These are phyloP conservation scores for Argyra leucocephala DNA, from an alignment of 2,888 invertebrate genomes.

Conservation along the genomic window DNA sequence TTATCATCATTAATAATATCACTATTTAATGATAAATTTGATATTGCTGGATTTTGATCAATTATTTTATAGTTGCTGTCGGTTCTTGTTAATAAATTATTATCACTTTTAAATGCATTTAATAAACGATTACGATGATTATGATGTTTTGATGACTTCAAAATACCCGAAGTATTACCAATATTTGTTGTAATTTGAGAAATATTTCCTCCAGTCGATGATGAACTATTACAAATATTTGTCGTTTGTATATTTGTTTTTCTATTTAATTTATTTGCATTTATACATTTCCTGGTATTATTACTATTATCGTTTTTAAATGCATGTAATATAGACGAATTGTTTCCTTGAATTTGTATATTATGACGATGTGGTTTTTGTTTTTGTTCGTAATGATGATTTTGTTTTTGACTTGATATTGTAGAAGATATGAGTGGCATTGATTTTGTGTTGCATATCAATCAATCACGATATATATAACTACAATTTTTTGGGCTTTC, in stretches of 20 bases:
- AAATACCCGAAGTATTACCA: conserved; percentile 17
- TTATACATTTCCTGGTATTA: background rate
- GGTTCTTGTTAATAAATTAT: background rate
- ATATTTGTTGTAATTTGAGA: conserved; percentile 14
- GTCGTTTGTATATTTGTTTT: background rate
- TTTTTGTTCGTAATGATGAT: conserved; percentile 18
- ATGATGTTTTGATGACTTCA: background rate
- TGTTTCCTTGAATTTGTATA: conserved; percentile 21
- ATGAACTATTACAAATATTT: conserved; percentile 7
- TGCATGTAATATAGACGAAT: background rate
- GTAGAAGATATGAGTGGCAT: conserved; percentile 41
- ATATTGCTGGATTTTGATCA: background rate
- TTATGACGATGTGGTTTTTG: conserved; percentile 11
- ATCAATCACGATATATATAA: conserved; percentile 46
- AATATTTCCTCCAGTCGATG: conserved; percentile 14
- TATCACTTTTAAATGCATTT: conserved; percentile 1
- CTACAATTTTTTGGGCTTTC: conserved; percentile 46
- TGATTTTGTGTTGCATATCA: conserved; percentile 44
- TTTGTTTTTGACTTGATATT: conserved; percentile 22
- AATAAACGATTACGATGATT: background rate
- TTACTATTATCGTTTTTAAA: background rate
- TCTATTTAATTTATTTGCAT: background rate
- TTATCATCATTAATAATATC: conserved; percentile 19
- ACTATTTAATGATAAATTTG: conserved; percentile 9
- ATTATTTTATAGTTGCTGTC: background rate